Conservation (phyloP, 2,113 vertebrate species). For the Poicephalus meyeri region DNA sequence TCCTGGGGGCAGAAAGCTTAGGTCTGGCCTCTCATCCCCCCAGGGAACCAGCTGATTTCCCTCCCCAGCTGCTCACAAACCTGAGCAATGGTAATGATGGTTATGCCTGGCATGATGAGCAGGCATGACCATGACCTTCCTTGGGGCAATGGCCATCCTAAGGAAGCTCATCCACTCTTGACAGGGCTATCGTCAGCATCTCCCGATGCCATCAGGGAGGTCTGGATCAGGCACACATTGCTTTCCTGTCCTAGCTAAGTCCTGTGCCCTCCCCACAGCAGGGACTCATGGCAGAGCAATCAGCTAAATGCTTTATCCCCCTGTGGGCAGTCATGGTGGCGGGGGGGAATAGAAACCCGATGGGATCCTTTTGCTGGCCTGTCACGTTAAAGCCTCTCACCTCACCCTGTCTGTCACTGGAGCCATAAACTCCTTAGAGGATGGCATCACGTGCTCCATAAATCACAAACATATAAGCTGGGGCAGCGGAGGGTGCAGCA, state of each 20-base stretch:
- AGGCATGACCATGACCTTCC: neutral
- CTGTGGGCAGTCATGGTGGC: neutral
- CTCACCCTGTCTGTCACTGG: conserved; percentile 41
- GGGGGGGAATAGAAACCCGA: neutral
- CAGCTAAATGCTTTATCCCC: conserved; percentile 68
- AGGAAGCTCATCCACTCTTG: neutral
- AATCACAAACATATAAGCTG: conserved; percentile 55
- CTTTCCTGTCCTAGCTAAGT: neutral
- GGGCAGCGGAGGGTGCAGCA: neutral
- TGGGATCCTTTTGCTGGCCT: conserved; percentile 20
- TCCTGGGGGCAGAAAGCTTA: neutral
- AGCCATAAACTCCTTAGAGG: conserved; percentile 62
- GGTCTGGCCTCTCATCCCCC: neutral
- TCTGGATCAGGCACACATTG: neutral
- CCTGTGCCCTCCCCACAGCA: neutral
- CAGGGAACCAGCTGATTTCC: neutral
- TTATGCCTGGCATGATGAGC: neutral
- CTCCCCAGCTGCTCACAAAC: fast-evolving
- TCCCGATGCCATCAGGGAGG: neutral
- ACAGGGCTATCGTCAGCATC: neutral
- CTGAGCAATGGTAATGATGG: fast-evolving
- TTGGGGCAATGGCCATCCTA: neutral
- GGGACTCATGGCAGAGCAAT: conserved; percentile 10
- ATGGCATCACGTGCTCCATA: conserved; percentile 54
- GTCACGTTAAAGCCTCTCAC: conserved; percentile 61